A percentile compares a stretch with the other conserved stretches of the same genome.
phyloP scores from a whole-genome alignment of 2,797 vertebrate species.

The Pithecia hirsuta region DNA sequence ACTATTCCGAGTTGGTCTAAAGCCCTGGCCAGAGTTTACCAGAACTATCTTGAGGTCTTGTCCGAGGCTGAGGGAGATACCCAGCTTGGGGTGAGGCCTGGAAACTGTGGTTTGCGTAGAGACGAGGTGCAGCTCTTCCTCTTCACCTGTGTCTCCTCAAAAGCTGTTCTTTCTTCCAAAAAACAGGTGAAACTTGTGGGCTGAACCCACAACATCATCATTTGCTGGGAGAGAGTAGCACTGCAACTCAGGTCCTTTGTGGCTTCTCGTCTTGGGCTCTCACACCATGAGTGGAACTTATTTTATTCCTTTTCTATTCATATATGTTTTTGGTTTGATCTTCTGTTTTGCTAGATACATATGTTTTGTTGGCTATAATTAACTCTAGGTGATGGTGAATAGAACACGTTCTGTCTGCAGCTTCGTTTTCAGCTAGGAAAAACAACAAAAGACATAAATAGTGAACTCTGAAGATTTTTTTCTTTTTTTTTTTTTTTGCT shows the following conservation, averaged over 20 bases:
- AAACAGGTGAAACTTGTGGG: neutral
- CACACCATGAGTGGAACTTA: neutral
- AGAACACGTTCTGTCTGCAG: neutral
- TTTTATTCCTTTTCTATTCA: neutral
- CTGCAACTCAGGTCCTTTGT: neutral
- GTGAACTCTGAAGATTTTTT: neutral
- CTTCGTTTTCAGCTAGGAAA: constrained; percentile 3
- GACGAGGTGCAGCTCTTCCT: neutral
- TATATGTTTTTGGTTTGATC: neutral
- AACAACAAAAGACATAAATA: constrained; percentile 5
- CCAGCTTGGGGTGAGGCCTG: neutral
- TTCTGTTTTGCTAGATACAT: neutral
- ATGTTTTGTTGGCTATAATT: constrained; percentile 46
- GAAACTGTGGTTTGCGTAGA: neutral
- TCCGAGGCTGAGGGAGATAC: neutral
- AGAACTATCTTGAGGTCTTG: neutral
- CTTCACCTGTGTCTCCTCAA: neutral
- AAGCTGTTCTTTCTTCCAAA: neutral
- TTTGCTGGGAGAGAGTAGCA: neutral
- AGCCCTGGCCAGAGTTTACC: neutral
- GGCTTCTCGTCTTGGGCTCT: neutral
- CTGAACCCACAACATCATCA: neutral
- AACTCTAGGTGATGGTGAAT: constrained; percentile 26
- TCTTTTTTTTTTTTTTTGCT: neutral
- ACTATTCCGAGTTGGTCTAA: neutral